phyloP scores from a whole-genome alignment of 2,888 invertebrate genomes.

The Choreutis nemorana region DNA sequence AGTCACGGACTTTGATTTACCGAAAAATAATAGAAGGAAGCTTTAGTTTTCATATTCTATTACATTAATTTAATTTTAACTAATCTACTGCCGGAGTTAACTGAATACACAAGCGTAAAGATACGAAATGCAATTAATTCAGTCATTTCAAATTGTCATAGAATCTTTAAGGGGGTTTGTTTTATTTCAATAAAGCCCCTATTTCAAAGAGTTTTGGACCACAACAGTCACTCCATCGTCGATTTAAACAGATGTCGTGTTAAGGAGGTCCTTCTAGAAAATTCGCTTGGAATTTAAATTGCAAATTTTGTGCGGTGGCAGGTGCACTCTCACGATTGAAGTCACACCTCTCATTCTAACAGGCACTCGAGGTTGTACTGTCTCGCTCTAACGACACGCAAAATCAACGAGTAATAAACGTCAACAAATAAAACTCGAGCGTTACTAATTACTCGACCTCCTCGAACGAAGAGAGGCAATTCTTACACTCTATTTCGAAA shows the following conservation, averaged over 20 bases:
- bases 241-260: constrained; percentile 68
- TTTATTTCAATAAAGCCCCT: constrained; percentile 60
- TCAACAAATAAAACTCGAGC: constrained; percentile 66
- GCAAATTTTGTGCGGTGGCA: constrained; percentile 62
- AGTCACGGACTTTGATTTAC: too few species aligned
- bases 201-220: constrained; percentile 52
- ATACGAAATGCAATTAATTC: too few species aligned
- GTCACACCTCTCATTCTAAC: constrained; percentile 34
- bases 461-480: constrained; percentile 60
- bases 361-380: constrained; percentile 25
- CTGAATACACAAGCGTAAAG: too few species aligned
- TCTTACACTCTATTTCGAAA: constrained; percentile 60
- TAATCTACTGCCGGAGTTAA: too few species aligned
- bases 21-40: too few species aligned
- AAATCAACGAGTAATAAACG: constrained; percentile 63
- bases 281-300: constrained; percentile 65
- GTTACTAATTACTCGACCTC: constrained; percentile 62
- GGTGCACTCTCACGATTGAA: constrained; percentile 54
- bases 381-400: constrained; percentile 29
- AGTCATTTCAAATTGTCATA: too few species aligned
- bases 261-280: constrained; percentile 63
- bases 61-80: too few species aligned
- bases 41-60: too few species aligned
- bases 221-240: constrained; percentile 58
- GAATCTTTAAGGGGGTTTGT: constrained; percentile 43